Base-by-base conservation (phyloP, 2,888 invertebrate genomes). In the Cerastis leucographa region DNA sequence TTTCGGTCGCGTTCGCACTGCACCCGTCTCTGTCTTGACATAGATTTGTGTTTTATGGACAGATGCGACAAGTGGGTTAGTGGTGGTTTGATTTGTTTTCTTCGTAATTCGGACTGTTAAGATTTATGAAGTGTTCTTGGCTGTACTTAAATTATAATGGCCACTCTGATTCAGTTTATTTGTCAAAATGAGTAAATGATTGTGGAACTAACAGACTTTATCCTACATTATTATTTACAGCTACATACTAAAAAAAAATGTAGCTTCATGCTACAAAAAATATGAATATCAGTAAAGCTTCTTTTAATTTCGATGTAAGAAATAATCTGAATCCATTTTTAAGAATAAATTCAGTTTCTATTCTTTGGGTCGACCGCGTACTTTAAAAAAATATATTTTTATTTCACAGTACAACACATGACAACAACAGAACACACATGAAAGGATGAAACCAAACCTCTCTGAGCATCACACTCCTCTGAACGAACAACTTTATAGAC, bases 1-100 rank as follows among this genome's bases (percentile, higher is more conserved):
- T 96, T 96, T 96, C 93, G 93, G 94, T 95, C 93, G 88, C 90
- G 89, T 87, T 90, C 89, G 89, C 88, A 90, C 88, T 92, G 94
- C 93, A 92, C 82, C 92, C 91, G 92, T 92, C 95, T 93, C 93
- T 91, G 91, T 94, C 94, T 91, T 89, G 87, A 44, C 95, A 95
- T 85, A 95, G 96, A 96, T 84, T 70, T 49, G n/a, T 91, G 91
- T 71, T 49, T 62, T 62, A 73, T 65, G 44, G 9, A 62, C 85
- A 92, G 91, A 91, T 74, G 83, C 69, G 84, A 80, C 83, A 75
- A 42, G 12, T 62, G 44, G 74, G 79, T 81, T 77, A 54, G 67
- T n/a, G 42, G 17, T 11, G 44, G 22, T 6, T n/a, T 59, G 25
- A 35, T 46, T 68, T 25, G 2, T 76, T 76, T 68, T 82, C 5